These are phyloP conservation scores for Rhabdornis inornatus DNA, from an alignment of 2,113 vertebrate genomes.

Conservation along the genomic window DNA sequence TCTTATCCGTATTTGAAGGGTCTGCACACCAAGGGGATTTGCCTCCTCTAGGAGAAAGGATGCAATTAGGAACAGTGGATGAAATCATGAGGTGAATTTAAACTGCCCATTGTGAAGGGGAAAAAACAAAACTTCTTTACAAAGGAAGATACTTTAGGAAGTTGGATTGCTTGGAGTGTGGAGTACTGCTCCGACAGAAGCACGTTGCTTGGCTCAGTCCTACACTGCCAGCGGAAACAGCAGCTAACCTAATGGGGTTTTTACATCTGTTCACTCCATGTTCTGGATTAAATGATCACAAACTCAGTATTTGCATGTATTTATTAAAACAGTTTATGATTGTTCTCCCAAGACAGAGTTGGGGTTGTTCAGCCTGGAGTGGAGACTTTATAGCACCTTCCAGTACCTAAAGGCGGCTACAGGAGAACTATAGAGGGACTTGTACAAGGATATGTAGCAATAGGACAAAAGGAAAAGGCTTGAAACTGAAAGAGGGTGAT, in stretches of 20 bases:
- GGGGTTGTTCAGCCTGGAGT: not conserved
- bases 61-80: not conserved
- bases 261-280: not conserved
- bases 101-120: not conserved
- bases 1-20: constrained; percentile 18
- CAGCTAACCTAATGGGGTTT: not conserved
- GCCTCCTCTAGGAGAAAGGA: not conserved
- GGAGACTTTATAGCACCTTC: not conserved
- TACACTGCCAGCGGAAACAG: not conserved
- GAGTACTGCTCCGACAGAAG: not conserved
- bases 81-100: constrained; percentile 2
- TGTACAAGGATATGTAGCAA: accelerated
- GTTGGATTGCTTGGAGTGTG: not conserved
- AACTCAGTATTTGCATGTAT: not conserved
- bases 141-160: not conserved
- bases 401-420: not conserved
- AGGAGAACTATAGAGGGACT: not conserved
- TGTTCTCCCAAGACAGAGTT: not conserved
- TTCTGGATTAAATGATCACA: not conserved
- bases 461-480: not conserved
- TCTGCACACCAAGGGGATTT: not conserved
- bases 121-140: not conserved
- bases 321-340: not conserved
- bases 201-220: not conserved
- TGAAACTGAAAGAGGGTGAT: not conserved